Conservation (phyloP, 2,888 invertebrate species). For the Rotaria macrura region DNA sequence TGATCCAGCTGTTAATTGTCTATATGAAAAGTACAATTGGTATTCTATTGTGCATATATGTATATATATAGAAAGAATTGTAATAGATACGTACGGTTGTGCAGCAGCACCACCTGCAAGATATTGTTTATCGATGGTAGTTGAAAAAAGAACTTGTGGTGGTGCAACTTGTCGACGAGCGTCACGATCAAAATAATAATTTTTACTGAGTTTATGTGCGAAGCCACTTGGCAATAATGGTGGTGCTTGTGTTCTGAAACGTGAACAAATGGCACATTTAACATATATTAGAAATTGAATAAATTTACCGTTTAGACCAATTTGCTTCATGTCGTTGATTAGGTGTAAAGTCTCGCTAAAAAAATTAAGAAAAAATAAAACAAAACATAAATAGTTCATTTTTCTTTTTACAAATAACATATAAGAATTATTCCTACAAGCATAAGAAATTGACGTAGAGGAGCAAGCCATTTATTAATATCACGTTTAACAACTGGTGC, state of each 20-base stretch:
- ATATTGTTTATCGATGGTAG: not conserved
- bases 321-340: not conserved
- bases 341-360: not conserved
- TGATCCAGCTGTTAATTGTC: not conserved
- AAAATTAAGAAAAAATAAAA: not conserved
- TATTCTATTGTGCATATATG: too few species aligned
- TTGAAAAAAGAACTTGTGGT: conserved; percentile 23
- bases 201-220: conserved; percentile 26
- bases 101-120: not conserved
- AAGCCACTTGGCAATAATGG: conserved; percentile 1
- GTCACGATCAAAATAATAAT: conserved; percentile 26
- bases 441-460: not conserved
- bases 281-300: too few species aligned
- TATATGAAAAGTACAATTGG: too few species aligned
- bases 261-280: too few species aligned
- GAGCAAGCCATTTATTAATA: not conserved
- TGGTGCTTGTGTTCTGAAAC: not conserved
- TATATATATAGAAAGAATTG: too few species aligned
- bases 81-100: not conserved
- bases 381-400: too few species aligned
- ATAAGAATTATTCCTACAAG: not conserved
- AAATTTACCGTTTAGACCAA: not conserved
- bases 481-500: not conserved
- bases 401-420: too few species aligned
- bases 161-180: conserved; percentile 24